Evolutionary conservation across 2,888 invertebrate genomes (phyloP), one percentile per base, ranked within the genome.

Genomic region (Trissoscelio sp.): DNA sequence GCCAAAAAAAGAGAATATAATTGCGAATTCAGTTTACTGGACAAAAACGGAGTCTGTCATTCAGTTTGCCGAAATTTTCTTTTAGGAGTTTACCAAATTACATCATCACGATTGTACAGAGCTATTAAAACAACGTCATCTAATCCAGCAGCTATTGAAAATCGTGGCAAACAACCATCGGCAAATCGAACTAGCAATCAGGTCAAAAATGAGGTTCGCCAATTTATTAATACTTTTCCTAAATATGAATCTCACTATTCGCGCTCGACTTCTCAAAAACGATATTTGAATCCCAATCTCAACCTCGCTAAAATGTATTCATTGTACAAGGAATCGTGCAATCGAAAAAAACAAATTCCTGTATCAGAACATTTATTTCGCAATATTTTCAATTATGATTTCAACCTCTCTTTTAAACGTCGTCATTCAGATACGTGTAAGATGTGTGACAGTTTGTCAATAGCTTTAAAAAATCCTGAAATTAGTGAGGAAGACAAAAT

Each of bases 321-420:
- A 6, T 9, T 20, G 31, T 66, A 74, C 18, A 37, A 44, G 14
- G 9, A 18, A 6, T 28, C 58, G 24, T 73, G 60, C 20, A 28
- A 37, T 39, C 1, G n/a, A 4, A 22, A 60, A 20, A 73, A 73
- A 1, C 34, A 39, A 3, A 62, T n/a, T 11, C 12, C 60, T 4
- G 62, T 73, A 11, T 73, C 60, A 2, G n/a, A 6, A 28, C 2
- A 28, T 12, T 28, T 72, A 4, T 73, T 62, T 28, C 57, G 67
- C 0, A 16, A 58, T 9, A 58, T 75, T 37, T 75, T 75, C 11
- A 66, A 75, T 48, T n/a, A 34, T 9, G 66, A 75, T 14, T 74
- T 74, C 9, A 74, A 74, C 6, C 6, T 24, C 3, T 4, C 3
- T 24, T 24, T 24, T 24, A 24, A 24, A 24, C 3, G 6, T 4